These are phyloP conservation scores for Vannuccia rotundouncinata DNA, from an alignment of 2,888 invertebrate species.

Conservation along the genomic window DNA sequence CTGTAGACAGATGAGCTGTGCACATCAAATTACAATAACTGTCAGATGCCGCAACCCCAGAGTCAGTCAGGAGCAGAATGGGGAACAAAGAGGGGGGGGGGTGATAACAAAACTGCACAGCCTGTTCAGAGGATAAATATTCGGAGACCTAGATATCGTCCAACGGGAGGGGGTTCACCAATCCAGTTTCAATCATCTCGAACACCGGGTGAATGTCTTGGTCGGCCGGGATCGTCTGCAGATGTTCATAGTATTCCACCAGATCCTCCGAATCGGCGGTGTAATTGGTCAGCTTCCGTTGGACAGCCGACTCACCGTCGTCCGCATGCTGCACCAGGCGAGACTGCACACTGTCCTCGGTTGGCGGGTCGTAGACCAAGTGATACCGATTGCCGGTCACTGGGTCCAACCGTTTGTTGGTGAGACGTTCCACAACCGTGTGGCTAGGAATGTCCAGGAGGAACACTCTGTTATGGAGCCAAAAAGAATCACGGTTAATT, in stretches of 20 bases:
- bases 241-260: conserved; percentile 49
- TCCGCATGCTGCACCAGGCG: conserved; percentile 47
- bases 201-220: conserved; percentile 57
- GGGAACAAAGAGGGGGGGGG: not conserved
- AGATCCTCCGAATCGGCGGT: conserved; percentile 51
- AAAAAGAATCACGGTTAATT: no score
- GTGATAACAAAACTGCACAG: not conserved
- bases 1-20: not conserved
- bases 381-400: conserved; percentile 56
- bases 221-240: conserved; percentile 43
- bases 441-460: conserved; percentile 56
- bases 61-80: not conserved
- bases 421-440: conserved; percentile 53
- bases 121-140: not conserved
- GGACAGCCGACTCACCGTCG: conserved; percentile 48
- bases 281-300: conserved; percentile 40
- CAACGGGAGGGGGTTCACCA: conserved; percentile 53
- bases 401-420: conserved; percentile 52
- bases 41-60: not conserved
- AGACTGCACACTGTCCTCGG: conserved; percentile 50
- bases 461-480: conserved; percentile 48
- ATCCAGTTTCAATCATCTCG: conserved; percentile 55
- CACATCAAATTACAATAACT: not conserved
- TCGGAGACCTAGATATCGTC: conserved; percentile 45
- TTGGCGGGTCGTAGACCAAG: conserved; percentile 55